phyloP scores from a whole-genome alignment of 2,888 invertebrate genomes.

The Drosophila meridiana region DNA sequence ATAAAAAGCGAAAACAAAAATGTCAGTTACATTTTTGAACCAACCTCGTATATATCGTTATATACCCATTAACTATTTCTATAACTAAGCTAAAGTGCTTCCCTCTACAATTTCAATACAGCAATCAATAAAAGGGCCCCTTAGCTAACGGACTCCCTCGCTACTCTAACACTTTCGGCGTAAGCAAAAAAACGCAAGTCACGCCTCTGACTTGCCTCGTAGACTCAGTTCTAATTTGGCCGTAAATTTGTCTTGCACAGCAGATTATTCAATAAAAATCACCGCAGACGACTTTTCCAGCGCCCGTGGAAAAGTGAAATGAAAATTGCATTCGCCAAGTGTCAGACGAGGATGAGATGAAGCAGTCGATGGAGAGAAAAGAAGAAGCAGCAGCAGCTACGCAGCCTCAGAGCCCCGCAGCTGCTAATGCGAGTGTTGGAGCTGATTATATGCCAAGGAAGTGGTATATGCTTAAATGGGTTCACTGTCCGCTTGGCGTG shows the following conservation, averaged over 20 bases:
- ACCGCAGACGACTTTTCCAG: conserved; percentile 24
- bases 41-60: too few species aligned
- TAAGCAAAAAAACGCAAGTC: conserved; percentile 62
- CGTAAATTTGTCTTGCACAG: conserved; percentile 73
- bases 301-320: conserved; percentile 64
- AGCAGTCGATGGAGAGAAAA: background rate
- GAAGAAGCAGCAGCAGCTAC: background rate
- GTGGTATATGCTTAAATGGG: conserved; percentile 41
- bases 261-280: conserved; percentile 73
- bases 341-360: conserved; percentile 21
- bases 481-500: conserved; percentile 61
- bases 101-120: too few species aligned
- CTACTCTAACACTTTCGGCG: conserved; percentile 14
- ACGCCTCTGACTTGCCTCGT: conserved; percentile 56
- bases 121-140: too few species aligned
- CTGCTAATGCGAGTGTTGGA: conserved; percentile 18
- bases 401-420: background rate
- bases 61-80: too few species aligned
- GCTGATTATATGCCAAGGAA: conserved; percentile 60
- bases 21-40: too few species aligned
- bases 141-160: background rate
- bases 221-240: conserved; percentile 76
- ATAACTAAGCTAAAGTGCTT: too few species aligned
- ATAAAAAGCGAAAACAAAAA: too few species aligned
- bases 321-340: conserved; percentile 64